Percentiles rank a stretch among this genome's conserved stretches.
Evolutionary conservation across 1,140 invertebrate species (phyloP).

Genomic region (Pentalonia nigronervosa): DNA sequence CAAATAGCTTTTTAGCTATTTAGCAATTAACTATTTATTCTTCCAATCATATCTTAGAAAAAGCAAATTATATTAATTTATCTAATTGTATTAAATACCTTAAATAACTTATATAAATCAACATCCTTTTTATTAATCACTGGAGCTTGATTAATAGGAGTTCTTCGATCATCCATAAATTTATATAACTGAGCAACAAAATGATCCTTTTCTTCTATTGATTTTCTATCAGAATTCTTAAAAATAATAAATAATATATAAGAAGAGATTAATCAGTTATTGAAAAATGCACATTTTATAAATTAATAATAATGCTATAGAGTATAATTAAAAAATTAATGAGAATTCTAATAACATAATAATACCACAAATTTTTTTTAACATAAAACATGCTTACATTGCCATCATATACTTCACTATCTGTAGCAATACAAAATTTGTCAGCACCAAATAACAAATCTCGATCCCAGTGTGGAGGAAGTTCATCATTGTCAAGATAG

Average conservation of each 20-base stretch:
- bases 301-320: background rate
- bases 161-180: constrained; percentile 97
- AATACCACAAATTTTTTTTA: too few relatives aligned
- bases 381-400: constrained; percentile 67
- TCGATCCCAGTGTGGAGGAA: constrained; percentile 91
- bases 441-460: constrained; percentile 79
- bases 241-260: constrained; percentile 59
- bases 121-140: constrained; percentile 88
- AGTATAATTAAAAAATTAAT: background rate
- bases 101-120: constrained; percentile 90
- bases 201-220: constrained; percentile 92
- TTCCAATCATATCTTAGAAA: background rate
- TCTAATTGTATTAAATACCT: constrained; percentile 62
- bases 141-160: constrained; percentile 93
- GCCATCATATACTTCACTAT: constrained; percentile 69
- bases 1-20: too few relatives aligned
- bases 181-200: constrained; percentile 97
- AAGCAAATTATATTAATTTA: background rate
- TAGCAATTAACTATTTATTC: too few relatives aligned
- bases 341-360: too few relatives aligned
- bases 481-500: constrained; percentile 86
- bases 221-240: constrained; percentile 86
- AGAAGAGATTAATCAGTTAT: background rate
- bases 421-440: constrained; percentile 68
- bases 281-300: background rate